phyloP scores from a whole-genome alignment of 1,140 invertebrate genomes.

The Yoshiicerus persimilis region DNA sequence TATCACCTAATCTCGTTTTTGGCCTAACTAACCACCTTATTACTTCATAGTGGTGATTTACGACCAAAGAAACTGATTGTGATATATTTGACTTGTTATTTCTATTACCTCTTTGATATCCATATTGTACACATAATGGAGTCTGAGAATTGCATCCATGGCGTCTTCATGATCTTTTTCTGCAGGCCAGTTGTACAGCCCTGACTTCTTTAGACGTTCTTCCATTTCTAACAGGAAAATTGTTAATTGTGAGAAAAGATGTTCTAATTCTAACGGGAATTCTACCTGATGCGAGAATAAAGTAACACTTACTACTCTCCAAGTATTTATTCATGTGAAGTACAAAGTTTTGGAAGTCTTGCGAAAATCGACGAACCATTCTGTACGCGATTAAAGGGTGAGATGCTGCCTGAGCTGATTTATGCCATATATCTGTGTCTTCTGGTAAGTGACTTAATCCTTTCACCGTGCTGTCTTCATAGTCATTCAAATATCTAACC shows the following conservation, averaged over 20 bases:
- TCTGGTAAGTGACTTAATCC: constrained; percentile 30
- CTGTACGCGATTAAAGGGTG: constrained; percentile 42
- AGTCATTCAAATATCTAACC: constrained; percentile 47
- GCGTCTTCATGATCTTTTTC: constrained; percentile 38
- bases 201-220: constrained; percentile 27
- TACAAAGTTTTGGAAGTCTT: constrained; percentile 38
- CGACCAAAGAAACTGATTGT: neutral
- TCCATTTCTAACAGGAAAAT: constrained; percentile 27
- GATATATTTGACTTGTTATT: neutral
- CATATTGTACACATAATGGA: constrained; percentile 47
- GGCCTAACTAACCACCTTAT: neutral
- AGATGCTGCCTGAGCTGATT: constrained; percentile 30
- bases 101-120: constrained; percentile 33
- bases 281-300: neutral
- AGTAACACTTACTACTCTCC: constrained; percentile 28
- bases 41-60: neutral
- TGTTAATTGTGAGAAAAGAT: neutral
- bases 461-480: constrained; percentile 39
- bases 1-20: neutral
- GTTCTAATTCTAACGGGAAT: neutral
- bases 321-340: constrained; percentile 33
- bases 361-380: constrained; percentile 45
- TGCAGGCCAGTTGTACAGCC: constrained; percentile 32
- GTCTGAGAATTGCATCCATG: constrained; percentile 40
- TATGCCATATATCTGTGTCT: constrained; percentile 25